Percentiles rank a stretch among this genome's conserved stretches.
phyloP scores from a whole-genome alignment of 2,797 vertebrate genomes.

The Gallinago solitaria region DNA sequence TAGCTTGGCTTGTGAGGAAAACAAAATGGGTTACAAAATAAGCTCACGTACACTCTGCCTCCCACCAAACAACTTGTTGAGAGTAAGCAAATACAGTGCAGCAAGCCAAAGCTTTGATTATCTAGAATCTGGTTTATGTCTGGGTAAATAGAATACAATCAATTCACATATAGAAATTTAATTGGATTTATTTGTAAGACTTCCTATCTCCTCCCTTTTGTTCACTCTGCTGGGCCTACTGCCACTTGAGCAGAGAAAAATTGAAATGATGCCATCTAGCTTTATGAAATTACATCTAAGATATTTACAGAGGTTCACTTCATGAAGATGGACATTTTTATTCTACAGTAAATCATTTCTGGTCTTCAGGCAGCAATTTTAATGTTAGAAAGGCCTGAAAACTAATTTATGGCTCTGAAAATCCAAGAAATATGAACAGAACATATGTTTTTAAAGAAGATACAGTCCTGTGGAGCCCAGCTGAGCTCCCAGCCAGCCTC shows the following conservation, averaged over 20 bases:
- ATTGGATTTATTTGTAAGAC: conserved; percentile 66
- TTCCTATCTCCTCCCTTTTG: conserved; percentile 31
- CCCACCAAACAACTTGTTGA: not conserved
- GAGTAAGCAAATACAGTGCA: not conserved
- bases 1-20: not conserved
- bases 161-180: conserved; percentile 62
- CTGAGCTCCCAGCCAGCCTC: not conserved
- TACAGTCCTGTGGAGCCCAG: not conserved
- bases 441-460: not conserved
- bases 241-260: conserved; percentile 48
- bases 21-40: not conserved
- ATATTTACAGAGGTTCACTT: conserved; percentile 61
- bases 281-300: conserved; percentile 70
- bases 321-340: conserved; percentile 33
- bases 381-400: conserved; percentile 44
- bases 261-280: conserved; percentile 65
- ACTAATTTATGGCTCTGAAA: not conserved
- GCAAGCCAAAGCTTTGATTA: conserved; percentile 40
- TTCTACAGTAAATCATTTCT: conserved; percentile 65
- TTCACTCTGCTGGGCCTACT: conserved; percentile 56
- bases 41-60: not conserved
- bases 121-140: conserved; percentile 63
- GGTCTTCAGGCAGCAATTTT: conserved; percentile 67
- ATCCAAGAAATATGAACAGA: not conserved
- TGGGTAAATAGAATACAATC: conserved; percentile 67